A percentile compares a stretch with the other conserved stretches of the same genome.
These are phyloP conservation scores for Lasioglossum leucozonium DNA, from an alignment of 2,888 invertebrate species.

Conservation along the genomic window DNA sequence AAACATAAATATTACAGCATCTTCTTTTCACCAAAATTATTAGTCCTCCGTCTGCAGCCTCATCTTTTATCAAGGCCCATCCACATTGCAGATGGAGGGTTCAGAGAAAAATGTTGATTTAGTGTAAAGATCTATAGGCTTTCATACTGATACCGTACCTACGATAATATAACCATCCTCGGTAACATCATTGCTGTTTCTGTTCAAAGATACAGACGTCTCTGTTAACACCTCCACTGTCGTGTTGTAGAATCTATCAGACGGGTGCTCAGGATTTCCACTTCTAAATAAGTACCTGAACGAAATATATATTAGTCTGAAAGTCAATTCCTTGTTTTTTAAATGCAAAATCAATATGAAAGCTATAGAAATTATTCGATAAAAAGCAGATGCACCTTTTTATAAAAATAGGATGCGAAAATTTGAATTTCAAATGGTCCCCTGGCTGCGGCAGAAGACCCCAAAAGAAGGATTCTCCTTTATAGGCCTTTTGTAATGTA, in stretches of 20 bases:
- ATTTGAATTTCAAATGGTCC: slow-evolving; percentile 92
- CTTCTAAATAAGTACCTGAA: slow-evolving; percentile 92
- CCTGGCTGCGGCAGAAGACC: slow-evolving; percentile 93
- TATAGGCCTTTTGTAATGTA: slow-evolving; percentile 92
- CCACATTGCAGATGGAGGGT: not conserved
- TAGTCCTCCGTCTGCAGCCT: not conserved
- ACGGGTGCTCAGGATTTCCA: slow-evolving; percentile 95
- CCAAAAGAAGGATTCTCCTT: slow-evolving; percentile 96
- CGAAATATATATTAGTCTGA: slow-evolving; percentile 73
- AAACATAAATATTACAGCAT: slow-evolving; percentile 19
- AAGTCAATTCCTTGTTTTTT: not conserved
- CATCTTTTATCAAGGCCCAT: no score
- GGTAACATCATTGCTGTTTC: slow-evolving; percentile 87
- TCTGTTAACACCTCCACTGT: slow-evolving; percentile 92
- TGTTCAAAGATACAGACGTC: slow-evolving; percentile 83
- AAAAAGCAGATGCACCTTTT: slow-evolving; percentile 86
- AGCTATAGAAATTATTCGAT: not conserved
- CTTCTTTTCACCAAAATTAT: not conserved
- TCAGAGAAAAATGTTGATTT: not conserved
- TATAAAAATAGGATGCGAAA: slow-evolving; percentile 89
- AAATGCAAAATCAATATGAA: not conserved
- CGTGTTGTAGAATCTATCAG: slow-evolving; percentile 94
- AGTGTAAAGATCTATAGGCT: not conserved
- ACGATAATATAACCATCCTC: slow-evolving; percentile 90
- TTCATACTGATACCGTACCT: slow-evolving; percentile 81